phyloP scores from a whole-genome alignment of 1,140 invertebrate species.

The Drosophila aff. region DNA sequence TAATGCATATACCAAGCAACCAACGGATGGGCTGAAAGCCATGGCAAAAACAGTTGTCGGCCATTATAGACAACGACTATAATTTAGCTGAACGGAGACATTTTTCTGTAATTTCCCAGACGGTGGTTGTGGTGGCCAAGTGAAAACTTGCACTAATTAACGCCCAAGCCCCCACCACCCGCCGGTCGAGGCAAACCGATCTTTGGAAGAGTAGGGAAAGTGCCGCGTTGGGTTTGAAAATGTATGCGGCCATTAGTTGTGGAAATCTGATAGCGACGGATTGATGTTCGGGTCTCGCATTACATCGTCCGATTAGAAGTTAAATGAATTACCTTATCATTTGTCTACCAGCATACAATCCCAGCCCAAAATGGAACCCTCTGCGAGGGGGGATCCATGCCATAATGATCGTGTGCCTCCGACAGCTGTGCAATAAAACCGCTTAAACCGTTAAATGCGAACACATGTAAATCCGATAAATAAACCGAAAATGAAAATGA shows the following conservation, averaged over 20 bases:
- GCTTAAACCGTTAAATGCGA: slow-evolving; percentile 55
- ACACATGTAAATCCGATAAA: slow-evolving; percentile 70
- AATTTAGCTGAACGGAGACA: slow-evolving; percentile 51
- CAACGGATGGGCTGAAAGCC: slow-evolving; percentile 7
- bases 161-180: slow-evolving; percentile 12
- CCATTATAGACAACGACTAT: slow-evolving; percentile 46
- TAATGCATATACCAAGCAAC: slow-evolving; percentile 43
- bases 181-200: neutral
- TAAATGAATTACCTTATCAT: slow-evolving; percentile 54
- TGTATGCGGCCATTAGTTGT: slow-evolving; percentile 60
- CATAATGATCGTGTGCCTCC: slow-evolving; percentile 14
- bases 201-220: slow-evolving; percentile 54
- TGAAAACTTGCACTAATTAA: slow-evolving; percentile 78
- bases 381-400: neutral
- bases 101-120: slow-evolving; percentile 70
- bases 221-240: slow-evolving; percentile 41
- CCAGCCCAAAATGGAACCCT: slow-evolving; percentile 12
- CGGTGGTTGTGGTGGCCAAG: slow-evolving; percentile 35
- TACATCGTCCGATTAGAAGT: slow-evolving; percentile 56
- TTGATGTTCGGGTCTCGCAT: slow-evolving; percentile 52
- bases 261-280: slow-evolving; percentile 64
- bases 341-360: slow-evolving; percentile 63
- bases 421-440: slow-evolving; percentile 46
- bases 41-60: slow-evolving; percentile 53
- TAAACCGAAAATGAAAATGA: slow-evolving; percentile 21